Evolutionary conservation across 2,797 vertebrate species (phyloP).

Genomic region (Buceros bicornis): DNA sequence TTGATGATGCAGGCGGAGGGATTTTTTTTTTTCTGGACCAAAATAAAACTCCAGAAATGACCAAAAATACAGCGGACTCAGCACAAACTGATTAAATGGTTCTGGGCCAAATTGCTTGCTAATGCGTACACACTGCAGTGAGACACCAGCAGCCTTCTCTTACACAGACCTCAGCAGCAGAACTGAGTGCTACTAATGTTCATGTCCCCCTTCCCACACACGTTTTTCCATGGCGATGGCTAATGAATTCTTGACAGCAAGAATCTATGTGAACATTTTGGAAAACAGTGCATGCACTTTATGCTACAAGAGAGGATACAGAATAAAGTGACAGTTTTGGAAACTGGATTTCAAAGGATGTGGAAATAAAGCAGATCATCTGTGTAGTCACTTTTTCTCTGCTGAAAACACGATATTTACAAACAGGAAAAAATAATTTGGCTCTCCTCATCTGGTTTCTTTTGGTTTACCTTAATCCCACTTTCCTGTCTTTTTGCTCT

Average conservation of each 20-base stretch:
- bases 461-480: slow-evolving; percentile 34
- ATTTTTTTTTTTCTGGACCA: not conserved
- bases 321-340: slow-evolving; percentile 58
- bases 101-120: not conserved
- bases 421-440: slow-evolving; percentile 32
- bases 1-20: not conserved
- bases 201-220: not conserved
- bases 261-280: not conserved
- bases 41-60: not conserved
- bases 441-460: not conserved
- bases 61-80: not conserved
- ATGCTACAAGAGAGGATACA: not conserved
- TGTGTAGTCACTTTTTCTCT: slow-evolving; percentile 21
- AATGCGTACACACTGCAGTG: not conserved
- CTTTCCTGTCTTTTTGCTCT: slow-evolving; percentile 11
- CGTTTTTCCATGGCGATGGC: not conserved
- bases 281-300: slow-evolving; percentile 11
- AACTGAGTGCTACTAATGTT: not conserved
- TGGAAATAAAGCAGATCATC: slow-evolving; percentile 66
- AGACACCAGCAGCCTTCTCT: not conserved
- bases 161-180: not conserved
- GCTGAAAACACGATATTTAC: slow-evolving; percentile 28
- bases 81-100: not conserved
- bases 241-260: slow-evolving; percentile 36
- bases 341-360: slow-evolving; percentile 50